Base-by-base conservation (phyloP, 2,797 vertebrate genomes). In the Hephaestus fuliginosus region DNA sequence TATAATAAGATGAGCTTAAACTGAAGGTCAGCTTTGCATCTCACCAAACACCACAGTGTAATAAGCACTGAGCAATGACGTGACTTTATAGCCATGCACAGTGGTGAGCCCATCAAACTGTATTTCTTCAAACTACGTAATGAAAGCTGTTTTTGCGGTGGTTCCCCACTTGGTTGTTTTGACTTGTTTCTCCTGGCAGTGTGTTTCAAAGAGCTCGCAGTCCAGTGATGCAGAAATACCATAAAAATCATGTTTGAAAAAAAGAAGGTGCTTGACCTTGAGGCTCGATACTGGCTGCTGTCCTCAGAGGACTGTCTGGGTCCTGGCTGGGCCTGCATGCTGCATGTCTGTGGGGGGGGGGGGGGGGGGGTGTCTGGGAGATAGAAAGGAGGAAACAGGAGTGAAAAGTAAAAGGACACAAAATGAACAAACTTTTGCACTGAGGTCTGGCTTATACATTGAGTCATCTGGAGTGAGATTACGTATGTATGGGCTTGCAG, bases 271-370 rank as follows among this genome's bases (percentile, higher is more conserved):
- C 61, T 77, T 78, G 85, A 88, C 87, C 83, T 90, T 84, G 60
- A 88, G 84, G 73, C 76, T 77, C 46, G 71, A 76, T 77, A 39
- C 73, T 74, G 78, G 22, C 77, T 81, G 72, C 57, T 81, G 22
- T 83, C 87, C 84, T 81, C 72, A 70, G 74, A 80, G 56, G 84
- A 78, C 89, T 77, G 81, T 88, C 82, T 89, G 86, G 70, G 61
- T 51, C 66, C 56, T 61, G 61, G 30, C 57, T 62, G 52, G 57
- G 43, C 11, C 15, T 68, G 56, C 70, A 72, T 22, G 41, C 68
- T n/a, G n/a, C 43, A 48, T 56, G 48, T 48, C 12, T 74, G 57
- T 53, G 61, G 13, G 36, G 43, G 22, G 49, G 44, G 14, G 22
- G 63, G 20, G 17, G 12, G 25, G 13, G 22, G 13, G 13, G 51